phyloP scores from a whole-genome alignment of 1,140 invertebrate species.

The Zaprionus vittiger region DNA sequence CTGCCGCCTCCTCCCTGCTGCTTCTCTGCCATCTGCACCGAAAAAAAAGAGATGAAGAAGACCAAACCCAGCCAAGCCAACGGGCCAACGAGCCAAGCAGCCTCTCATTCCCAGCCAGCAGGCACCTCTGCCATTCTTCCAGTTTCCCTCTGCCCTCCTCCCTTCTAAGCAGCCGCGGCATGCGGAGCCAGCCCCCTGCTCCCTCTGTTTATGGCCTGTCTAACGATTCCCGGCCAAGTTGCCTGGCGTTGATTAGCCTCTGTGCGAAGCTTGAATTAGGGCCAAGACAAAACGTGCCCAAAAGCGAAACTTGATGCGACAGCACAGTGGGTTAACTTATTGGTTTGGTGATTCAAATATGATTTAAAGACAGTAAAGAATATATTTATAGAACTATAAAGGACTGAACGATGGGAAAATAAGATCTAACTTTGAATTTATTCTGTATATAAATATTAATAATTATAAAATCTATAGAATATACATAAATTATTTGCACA shows the following conservation, averaged over 20 bases:
- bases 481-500: no score
- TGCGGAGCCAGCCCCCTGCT: slow-evolving; percentile 1
- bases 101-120: slow-evolving; percentile 16
- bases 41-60: not conserved
- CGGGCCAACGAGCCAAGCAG: slow-evolving; percentile 28
- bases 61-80: slow-evolving; percentile 2
- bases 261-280: slow-evolving; percentile 75
- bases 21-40: not conserved
- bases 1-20: not conserved
- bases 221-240: slow-evolving; percentile 78
- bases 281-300: slow-evolving; percentile 79
- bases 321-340: slow-evolving; percentile 44
- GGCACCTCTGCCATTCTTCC: slow-evolving; percentile 6
- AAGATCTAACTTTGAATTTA: no score
- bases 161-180: not conserved
- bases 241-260: slow-evolving; percentile 79
- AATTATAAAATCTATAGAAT: no score
- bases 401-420: no score
- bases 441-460: no score
- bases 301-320: slow-evolving; percentile 72
- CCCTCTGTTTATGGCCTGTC: slow-evolving; percentile 76
- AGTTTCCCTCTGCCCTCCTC: slow-evolving; percentile 4
- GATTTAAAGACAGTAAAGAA: not conserved
- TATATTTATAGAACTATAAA: not conserved
- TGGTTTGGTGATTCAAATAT: not conserved